Conservation (phyloP, 2,797 vertebrate genomes). For the Myioborus melanocephalus region DNA sequence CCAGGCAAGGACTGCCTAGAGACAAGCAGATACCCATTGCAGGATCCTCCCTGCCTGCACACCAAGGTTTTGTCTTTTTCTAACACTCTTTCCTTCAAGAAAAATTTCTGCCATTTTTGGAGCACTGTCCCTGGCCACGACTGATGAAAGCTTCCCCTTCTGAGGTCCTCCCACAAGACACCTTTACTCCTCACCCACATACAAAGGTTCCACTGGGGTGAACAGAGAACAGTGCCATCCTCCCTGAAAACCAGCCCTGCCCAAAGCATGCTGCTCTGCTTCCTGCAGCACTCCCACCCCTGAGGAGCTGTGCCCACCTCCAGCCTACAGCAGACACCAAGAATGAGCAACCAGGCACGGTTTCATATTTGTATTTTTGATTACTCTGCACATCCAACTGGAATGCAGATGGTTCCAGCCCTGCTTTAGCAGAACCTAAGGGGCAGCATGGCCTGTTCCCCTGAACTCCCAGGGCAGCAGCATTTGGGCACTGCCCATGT, state of each 20-base stretch:
- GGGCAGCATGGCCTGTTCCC: neutral
- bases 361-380: neutral
- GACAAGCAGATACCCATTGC: neutral
- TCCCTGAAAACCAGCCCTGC: neutral
- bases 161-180: neutral
- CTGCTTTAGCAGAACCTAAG: neutral
- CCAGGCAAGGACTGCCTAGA: accelerated
- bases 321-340: neutral
- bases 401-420: neutral
- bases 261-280: accelerated
- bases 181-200: neutral
- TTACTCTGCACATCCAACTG: neutral
- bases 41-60: neutral
- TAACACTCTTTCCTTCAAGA: neutral
- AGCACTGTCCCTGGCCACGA: accelerated
- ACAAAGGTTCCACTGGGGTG: neutral
- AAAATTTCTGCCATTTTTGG: neutral
- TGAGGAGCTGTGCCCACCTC: neutral
- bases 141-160: neutral
- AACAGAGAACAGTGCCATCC: accelerated
- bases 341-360: neutral
- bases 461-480: neutral
- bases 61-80: neutral
- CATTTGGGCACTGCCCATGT: neutral
- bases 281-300: neutral